phyloP scores from a whole-genome alignment of 2,797 vertebrate species.

The Pyrrhura leucotis region DNA sequence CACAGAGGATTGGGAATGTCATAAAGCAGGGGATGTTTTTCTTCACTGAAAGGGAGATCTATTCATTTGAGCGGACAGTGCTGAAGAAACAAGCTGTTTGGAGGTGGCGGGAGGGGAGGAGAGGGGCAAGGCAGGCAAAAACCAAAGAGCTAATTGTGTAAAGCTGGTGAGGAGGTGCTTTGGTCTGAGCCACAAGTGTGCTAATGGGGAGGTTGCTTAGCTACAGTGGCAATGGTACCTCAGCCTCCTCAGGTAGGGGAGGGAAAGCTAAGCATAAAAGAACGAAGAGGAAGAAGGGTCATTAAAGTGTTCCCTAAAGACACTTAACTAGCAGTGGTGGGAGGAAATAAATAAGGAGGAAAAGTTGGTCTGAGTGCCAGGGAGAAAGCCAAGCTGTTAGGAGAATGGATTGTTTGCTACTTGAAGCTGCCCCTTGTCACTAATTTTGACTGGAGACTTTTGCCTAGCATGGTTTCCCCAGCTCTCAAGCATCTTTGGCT shows the following conservation, averaged over 20 bases:
- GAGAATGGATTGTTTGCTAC: constrained; percentile 2
- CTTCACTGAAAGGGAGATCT: background rate
- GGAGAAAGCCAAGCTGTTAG: constrained; percentile 21
- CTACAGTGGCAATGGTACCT: background rate
- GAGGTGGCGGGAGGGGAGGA: background rate
- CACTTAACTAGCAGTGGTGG: constrained; percentile 18
- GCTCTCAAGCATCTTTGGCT: background rate
- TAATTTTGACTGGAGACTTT: background rate
- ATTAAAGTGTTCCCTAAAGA: constrained; percentile 58
- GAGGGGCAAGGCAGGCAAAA: background rate
- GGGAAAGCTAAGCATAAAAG: constrained; percentile 21
- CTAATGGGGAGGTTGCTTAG: constrained; percentile 61
- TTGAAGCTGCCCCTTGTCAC: background rate
- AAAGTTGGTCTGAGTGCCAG: constrained; percentile 22
- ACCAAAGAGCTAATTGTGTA: background rate
- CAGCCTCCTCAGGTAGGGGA: background rate
- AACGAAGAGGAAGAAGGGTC: constrained; percentile 37
- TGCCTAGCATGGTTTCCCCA: background rate
- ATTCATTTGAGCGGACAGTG: background rate
- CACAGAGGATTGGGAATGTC: background rate
- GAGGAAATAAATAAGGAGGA: constrained; percentile 47
- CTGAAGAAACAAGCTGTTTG: background rate
- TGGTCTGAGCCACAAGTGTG: background rate
- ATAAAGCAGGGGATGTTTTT: background rate
- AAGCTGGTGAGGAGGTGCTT: background rate